phyloP scores from a whole-genome alignment of 2,797 vertebrate species.

The Selene dorsalis region DNA sequence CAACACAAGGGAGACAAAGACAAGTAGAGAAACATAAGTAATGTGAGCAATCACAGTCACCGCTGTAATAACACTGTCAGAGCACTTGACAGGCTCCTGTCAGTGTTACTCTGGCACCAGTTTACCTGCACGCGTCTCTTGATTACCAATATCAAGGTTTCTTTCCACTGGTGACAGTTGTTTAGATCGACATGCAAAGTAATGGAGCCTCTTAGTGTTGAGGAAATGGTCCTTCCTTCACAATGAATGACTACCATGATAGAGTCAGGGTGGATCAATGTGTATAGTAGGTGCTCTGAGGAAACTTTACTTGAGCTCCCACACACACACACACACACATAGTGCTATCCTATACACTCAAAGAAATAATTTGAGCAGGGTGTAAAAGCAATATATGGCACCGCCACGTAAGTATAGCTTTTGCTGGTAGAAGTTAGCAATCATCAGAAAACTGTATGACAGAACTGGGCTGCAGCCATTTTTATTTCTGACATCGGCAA shows the following conservation, averaged over 20 bases:
- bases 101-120: not conserved
- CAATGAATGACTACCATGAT: not conserved
- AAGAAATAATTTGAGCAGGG: constrained; percentile 1
- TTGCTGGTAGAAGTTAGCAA: constrained; percentile 25
- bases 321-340: not conserved
- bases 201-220: constrained; percentile 3
- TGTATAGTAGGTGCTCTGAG: not conserved
- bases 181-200: not conserved
- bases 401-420: not conserved
- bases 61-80: constrained; percentile 20
- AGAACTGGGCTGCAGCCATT: constrained; percentile 50
- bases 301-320: not conserved
- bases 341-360: no score
- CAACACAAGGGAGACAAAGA: constrained; percentile 35
- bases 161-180: not conserved
- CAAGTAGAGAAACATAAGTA: constrained; percentile 27
- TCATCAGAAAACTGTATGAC: constrained; percentile 40
- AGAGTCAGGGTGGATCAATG: not conserved
- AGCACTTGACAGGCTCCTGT: constrained; percentile 2
- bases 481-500: constrained; percentile 38
- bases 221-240: not conserved
- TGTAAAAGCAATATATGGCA: constrained; percentile 11
- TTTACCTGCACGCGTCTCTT: constrained; percentile 25
- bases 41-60: constrained; percentile 47
- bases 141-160: constrained; percentile 20